phyloP scores from a whole-genome alignment of 2,797 vertebrate genomes.

The Sebastes jordani region DNA sequence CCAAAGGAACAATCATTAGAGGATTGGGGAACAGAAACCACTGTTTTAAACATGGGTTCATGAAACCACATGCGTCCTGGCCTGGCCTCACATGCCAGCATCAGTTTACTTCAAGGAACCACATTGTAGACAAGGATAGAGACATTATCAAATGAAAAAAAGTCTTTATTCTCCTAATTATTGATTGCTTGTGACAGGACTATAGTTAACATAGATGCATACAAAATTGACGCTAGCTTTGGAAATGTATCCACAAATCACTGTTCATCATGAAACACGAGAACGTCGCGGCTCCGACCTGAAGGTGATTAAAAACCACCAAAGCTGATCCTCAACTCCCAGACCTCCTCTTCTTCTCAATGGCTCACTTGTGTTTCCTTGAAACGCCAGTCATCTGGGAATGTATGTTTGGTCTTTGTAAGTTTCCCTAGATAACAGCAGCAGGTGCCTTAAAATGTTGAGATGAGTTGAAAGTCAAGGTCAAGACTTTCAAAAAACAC shows the following conservation, averaged over 20 bases:
- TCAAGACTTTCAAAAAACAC: neutral
- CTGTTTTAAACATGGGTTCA: slow-evolving; percentile 23
- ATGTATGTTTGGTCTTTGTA: slow-evolving; percentile 32
- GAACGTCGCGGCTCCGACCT: neutral
- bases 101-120: slow-evolving; percentile 16
- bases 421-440: slow-evolving; percentile 2
- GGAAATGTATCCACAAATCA: neutral
- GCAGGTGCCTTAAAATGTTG: neutral
- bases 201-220: too few relatives aligned
- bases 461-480: neutral
- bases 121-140: neutral
- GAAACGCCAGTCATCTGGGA: slow-evolving; percentile 14
- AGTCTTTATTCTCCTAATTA: neutral
- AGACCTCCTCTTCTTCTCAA: neutral
- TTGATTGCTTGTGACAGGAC: neutral
- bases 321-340: slow-evolving; percentile 23
- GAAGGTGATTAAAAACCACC: slow-evolving; percentile 30
- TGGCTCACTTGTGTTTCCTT: slow-evolving; percentile 22
- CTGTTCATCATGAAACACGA: slow-evolving; percentile 13
- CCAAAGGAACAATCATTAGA: slow-evolving; percentile 42
- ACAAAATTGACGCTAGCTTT: neutral
- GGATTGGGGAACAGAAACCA: slow-evolving; percentile 22
- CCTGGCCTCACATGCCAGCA: slow-evolving; percentile 16
- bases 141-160: neutral
- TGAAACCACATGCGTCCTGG: slow-evolving; percentile 26